A percentile compares a stretch with the other conserved stretches of the same genome.
Conservation (phyloP, 2,797 vertebrate species). For the Gymnothorax javanicus region DNA sequence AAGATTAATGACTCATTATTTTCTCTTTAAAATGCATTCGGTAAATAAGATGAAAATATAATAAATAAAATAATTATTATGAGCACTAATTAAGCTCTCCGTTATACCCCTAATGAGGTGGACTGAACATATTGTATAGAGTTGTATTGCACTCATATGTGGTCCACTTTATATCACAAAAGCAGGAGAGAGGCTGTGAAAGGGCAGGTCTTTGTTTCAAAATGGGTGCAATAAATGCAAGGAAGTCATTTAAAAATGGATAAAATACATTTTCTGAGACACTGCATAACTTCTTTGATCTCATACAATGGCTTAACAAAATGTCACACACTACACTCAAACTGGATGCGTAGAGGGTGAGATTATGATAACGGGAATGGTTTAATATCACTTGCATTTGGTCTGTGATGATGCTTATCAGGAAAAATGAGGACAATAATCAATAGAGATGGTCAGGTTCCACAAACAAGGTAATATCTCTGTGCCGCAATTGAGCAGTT, state of each 20-base stretch:
- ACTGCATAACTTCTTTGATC: constrained; percentile 4
- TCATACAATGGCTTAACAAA: constrained; percentile 2
- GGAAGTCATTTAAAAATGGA: neutral
- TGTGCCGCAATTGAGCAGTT: neutral
- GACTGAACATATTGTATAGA: constrained; percentile 73
- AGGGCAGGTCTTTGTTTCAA: constrained; percentile 37
- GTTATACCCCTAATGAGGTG: constrained; percentile 80
- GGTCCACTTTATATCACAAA: constrained; percentile 53
- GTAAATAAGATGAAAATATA: constrained; percentile 76
- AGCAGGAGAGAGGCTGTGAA: constrained; percentile 46
- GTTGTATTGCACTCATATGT: constrained; percentile 56
- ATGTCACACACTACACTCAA: neutral
- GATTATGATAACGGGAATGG: neutral
- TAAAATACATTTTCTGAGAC: neutral
- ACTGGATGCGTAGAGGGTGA: neutral
- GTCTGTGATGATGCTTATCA: neutral
- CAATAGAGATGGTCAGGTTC: constrained; percentile 20
- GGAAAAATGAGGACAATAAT: constrained; percentile 8
- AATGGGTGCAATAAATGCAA: too few species aligned
- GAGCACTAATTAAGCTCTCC: constrained; percentile 80
- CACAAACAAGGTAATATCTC: constrained; percentile 25
- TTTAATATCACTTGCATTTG: constrained; percentile 5
- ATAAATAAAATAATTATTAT: constrained; percentile 79
- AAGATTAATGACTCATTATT: constrained; percentile 65
- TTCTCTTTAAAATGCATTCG: constrained; percentile 67